These are phyloP conservation scores for Nerophis lumbriciformis DNA, from an alignment of 2,113 vertebrate genomes.

Conservation along the genomic window DNA sequence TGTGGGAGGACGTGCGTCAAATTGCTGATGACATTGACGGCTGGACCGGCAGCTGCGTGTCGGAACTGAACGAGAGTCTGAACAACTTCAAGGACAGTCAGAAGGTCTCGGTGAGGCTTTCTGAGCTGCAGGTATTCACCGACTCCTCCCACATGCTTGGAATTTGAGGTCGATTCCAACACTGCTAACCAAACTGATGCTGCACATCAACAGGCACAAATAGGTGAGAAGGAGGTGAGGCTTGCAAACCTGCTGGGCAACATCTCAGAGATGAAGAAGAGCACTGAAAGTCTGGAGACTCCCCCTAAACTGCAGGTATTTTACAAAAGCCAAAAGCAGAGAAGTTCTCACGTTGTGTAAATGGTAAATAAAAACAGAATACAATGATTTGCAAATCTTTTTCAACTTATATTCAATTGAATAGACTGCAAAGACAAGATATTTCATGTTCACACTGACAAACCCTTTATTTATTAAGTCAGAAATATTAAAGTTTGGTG, in stretches of 20 bases:
- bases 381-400: too few species aligned
- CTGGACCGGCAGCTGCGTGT: conserved; percentile 78
- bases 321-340: too few species aligned
- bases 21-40: conserved; percentile 81
- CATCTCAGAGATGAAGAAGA: conserved; percentile 80
- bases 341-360: too few species aligned
- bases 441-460: too few species aligned
- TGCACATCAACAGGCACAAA: conserved; percentile 73
- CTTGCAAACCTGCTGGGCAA: conserved; percentile 79
- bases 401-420: too few species aligned
- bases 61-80: conserved; percentile 80
- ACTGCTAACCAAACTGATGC: neutral
- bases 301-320: conserved; percentile 86
- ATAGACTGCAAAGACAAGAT: too few species aligned
- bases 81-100: conserved; percentile 80
- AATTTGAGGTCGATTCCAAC: neutral
- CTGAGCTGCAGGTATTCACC: conserved; percentile 78
- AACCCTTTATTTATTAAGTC: too few species aligned
- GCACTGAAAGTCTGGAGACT: conserved; percentile 75
- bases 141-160: too few species aligned
- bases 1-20: conserved; percentile 85
- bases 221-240: conserved; percentile 77
- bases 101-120: conserved; percentile 72
- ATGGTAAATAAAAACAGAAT: too few species aligned
- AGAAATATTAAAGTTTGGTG: too few species aligned